These are phyloP conservation scores for Seriola rivoliana DNA, from an alignment of 2,113 vertebrate genomes.

Conservation along the genomic window DNA sequence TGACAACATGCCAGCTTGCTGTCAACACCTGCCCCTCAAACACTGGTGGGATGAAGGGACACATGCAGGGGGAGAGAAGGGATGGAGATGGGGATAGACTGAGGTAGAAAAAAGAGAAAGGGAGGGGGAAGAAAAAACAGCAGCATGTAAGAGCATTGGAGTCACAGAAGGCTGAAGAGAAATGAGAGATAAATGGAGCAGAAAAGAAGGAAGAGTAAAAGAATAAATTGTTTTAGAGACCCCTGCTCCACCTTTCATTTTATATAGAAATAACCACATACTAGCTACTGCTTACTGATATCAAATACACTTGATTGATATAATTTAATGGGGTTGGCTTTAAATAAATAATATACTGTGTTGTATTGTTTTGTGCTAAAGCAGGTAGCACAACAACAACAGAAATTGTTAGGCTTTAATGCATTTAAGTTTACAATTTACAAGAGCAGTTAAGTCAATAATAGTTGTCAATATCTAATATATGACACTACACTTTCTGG, in stretches of 20 bases:
- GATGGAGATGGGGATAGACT: slow-evolving; percentile 46
- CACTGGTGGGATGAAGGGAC: slow-evolving; percentile 70
- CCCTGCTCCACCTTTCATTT: background rate
- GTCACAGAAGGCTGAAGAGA: slow-evolving; percentile 13
- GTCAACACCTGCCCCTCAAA: slow-evolving; percentile 80
- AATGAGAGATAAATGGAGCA: slow-evolving; percentile 13
- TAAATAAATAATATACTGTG: background rate
- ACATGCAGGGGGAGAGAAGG: slow-evolving; percentile 63
- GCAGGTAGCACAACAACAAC: background rate
- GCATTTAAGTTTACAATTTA: background rate
- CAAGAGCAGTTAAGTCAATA: background rate
- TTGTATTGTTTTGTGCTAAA: background rate
- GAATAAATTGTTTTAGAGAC: background rate
- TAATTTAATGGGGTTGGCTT: background rate
- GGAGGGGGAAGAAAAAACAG: background rate
- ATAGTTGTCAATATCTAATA: background rate
- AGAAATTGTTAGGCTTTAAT: background rate
- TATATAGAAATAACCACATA: background rate
- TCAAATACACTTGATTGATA: background rate
- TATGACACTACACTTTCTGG: background rate
- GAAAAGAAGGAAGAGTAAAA: background rate
- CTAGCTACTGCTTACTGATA: background rate
- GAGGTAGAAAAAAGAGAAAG: slow-evolving; percentile 21
- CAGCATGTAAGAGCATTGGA: slow-evolving; percentile 11
- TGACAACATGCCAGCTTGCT: slow-evolving; percentile 78